Conservation (phyloP, 2,888 invertebrate genomes). For the Tenthredo amoena region DNA sequence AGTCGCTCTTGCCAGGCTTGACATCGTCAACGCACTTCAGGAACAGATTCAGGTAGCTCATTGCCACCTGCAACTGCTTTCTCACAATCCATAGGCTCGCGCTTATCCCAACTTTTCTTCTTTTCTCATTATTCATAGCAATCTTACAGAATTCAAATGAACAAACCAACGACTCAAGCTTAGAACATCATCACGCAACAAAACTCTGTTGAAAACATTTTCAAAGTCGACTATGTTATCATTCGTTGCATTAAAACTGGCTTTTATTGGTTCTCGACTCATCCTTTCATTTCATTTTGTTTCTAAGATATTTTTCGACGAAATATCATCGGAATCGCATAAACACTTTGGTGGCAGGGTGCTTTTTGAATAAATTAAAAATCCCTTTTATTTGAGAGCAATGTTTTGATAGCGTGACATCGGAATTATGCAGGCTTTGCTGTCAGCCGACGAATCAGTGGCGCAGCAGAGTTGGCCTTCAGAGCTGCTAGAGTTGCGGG, state of each 20-base stretch:
- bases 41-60: slow-evolving; percentile 86
- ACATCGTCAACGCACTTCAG: slow-evolving; percentile 85
- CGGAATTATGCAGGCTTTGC: slow-evolving; percentile 81
- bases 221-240: neutral
- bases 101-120: neutral
- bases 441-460: slow-evolving; percentile 83
- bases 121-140: neutral
- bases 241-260: neutral
- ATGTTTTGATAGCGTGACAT: slow-evolving; percentile 54
- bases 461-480: slow-evolving; percentile 87
- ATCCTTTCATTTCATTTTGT: neutral
- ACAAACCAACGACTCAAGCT: neutral
- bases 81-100: neutral
- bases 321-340: neutral
- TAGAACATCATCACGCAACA: neutral
- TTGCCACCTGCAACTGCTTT: slow-evolving; percentile 54
- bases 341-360: slow-evolving; percentile 34
- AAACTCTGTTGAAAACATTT: neutral
- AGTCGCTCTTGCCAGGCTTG: slow-evolving; percentile 83
- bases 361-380: slow-evolving; percentile 40
- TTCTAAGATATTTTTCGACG: neutral
- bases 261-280: neutral
- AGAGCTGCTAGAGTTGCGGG: slow-evolving; percentile 86
- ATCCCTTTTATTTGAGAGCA: slow-evolving; percentile 42
- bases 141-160: neutral